phyloP scores from a whole-genome alignment of 2,888 invertebrate genomes.

The Furcula furcula region DNA sequence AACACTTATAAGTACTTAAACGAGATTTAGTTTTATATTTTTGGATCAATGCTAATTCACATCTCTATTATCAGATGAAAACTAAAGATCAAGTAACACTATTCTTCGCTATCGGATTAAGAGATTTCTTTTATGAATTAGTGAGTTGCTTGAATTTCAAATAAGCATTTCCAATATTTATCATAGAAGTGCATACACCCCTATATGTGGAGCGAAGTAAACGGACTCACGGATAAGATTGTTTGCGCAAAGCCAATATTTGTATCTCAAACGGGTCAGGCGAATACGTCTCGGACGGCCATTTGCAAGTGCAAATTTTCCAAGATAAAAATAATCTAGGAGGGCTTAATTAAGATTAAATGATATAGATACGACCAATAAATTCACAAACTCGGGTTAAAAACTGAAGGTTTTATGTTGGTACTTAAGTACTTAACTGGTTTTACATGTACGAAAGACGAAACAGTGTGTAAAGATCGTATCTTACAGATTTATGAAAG shows the following conservation, averaged over 20 bases:
- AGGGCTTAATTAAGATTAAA: slow-evolving; percentile 65
- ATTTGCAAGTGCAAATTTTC: slow-evolving; percentile 77
- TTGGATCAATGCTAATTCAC: no score
- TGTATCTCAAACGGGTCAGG: slow-evolving; percentile 73
- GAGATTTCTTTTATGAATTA: no score
- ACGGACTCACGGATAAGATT: slow-evolving; percentile 68
- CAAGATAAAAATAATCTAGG: slow-evolving; percentile 74
- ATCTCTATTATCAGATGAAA: no score
- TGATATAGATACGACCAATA: slow-evolving; percentile 46
- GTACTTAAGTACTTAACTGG: slow-evolving; percentile 14
- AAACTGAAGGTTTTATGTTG: slow-evolving; percentile 25
- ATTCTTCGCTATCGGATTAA: no score
- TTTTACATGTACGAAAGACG: slow-evolving; percentile 3
- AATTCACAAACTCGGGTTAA: slow-evolving; percentile 36
- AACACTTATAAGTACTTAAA: no score
- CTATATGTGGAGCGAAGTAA: slow-evolving; percentile 58
- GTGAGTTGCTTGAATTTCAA: not conserved
- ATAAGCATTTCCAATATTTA: slow-evolving; percentile 6
- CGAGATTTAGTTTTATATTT: no score
- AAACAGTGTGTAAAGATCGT: not conserved
- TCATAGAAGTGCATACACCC: slow-evolving; percentile 20
- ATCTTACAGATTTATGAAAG: not conserved
- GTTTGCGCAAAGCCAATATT: slow-evolving; percentile 72
- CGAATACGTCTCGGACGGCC: slow-evolving; percentile 58
- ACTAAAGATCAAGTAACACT: no score